Conservation (phyloP, 2,888 invertebrate species). For the Pilophorus perplexus region DNA sequence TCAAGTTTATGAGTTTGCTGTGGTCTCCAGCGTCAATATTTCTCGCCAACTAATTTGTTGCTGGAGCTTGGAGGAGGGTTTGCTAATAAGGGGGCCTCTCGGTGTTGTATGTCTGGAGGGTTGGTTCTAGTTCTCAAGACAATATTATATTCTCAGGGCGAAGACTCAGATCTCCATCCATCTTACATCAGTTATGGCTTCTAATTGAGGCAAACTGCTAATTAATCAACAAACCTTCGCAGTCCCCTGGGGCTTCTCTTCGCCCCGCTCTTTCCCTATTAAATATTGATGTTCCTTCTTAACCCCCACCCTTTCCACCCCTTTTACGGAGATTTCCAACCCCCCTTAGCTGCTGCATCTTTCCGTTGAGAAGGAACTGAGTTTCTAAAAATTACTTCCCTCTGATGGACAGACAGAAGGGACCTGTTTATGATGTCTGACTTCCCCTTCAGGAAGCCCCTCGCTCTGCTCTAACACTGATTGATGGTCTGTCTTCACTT, state of each 20-base stretch:
- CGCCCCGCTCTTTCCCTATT: conserved; percentile 35
- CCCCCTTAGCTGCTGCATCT: conserved; percentile 6
- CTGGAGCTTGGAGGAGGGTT: conserved; percentile 8
- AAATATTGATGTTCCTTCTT: conserved; percentile 42
- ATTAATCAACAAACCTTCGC: conserved; percentile 46
- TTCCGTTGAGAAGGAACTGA: conserved; percentile 16
- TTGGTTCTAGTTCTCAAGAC: conserved; percentile 43
- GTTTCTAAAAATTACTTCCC: conserved; percentile 37
- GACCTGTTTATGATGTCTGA: conserved; percentile 43
- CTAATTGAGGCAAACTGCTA: conserved; percentile 47
- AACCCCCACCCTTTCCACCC: background rate
- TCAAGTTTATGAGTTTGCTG: conserved; percentile 39
- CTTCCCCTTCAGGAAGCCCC: conserved; percentile 34
- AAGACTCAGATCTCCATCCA: conserved; percentile 44
- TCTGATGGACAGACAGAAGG: conserved; percentile 41
- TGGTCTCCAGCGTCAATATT: conserved; percentile 41
- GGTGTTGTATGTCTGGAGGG: conserved; percentile 43
- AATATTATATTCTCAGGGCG: conserved; percentile 45
- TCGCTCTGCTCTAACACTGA: conserved; percentile 37
- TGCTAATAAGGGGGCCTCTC: conserved; percentile 32
- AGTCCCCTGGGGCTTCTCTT: conserved; percentile 36
- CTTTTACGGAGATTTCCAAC: conserved; percentile 14
- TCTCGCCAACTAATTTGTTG: conserved; percentile 42
- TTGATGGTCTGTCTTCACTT: conserved; percentile 43
- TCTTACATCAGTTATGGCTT: conserved; percentile 47